These are phyloP conservation scores for Cariama cristata DNA, from an alignment of 2,113 vertebrate genomes.

Conservation along the genomic window DNA sequence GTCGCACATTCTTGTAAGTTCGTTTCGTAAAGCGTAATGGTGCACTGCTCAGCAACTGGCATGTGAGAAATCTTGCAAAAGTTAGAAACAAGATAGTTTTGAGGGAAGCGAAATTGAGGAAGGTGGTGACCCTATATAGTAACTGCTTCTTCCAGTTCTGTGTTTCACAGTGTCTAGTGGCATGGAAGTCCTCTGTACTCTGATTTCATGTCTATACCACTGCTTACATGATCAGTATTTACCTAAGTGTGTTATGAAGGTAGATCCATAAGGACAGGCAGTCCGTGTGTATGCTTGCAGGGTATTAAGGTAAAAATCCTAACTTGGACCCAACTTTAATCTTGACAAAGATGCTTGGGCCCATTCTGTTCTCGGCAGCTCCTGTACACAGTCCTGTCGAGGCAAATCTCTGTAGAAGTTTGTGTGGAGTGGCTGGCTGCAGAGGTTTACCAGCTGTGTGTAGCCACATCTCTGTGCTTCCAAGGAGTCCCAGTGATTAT, in stretches of 20 bases:
- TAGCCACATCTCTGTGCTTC: background rate
- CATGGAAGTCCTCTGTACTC: background rate
- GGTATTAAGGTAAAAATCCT: background rate
- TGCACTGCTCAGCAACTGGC: background rate
- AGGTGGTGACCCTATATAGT: background rate
- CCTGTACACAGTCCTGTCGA: fast-evolving
- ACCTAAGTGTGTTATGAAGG: background rate
- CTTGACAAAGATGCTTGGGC: background rate
- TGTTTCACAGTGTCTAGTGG: background rate
- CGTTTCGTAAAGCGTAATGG: background rate
- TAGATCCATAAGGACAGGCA: background rate
- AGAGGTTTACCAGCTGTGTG: background rate
- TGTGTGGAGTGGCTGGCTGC: background rate
- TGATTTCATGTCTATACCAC: background rate
- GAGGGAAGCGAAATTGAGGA: background rate
- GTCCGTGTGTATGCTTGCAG: background rate
- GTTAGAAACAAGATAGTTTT: background rate
- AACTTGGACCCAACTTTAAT: background rate
- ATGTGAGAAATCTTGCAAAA: background rate
- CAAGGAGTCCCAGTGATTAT: background rate
- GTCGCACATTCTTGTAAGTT: fast-evolving
- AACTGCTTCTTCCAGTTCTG: background rate
- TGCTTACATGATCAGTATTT: background rate
- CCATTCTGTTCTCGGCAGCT: background rate
- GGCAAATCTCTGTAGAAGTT: background rate